These are phyloP conservation scores for Synergus gifuensis DNA, from an alignment of 2,888 invertebrate species.

Conservation along the genomic window DNA sequence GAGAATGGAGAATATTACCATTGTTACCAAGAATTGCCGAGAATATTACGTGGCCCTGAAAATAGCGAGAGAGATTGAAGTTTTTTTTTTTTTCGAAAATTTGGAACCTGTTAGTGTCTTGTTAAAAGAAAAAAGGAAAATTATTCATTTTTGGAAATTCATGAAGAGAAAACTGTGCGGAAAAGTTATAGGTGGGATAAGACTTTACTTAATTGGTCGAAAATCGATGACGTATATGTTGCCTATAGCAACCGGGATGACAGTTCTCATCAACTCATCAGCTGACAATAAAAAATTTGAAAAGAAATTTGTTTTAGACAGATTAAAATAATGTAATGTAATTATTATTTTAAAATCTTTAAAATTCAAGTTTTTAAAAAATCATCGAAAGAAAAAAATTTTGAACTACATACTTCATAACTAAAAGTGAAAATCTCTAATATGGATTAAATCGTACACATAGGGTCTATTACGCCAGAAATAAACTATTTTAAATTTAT, in stretches of 20 bases:
- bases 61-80: no score
- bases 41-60: not conserved
- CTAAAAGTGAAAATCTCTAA: not conserved
- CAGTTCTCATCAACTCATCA: no score
- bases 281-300: no score
- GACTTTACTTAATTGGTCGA: not conserved
- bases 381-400: no score
- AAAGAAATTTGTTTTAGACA: no score
- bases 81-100: not conserved
- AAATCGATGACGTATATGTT: not conserved
- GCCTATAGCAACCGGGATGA: not conserved
- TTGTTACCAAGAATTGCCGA: not conserved
- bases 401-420: conserved; percentile 12
- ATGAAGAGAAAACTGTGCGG: not conserved
- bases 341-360: no score
- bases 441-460: not conserved
- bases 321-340: no score
- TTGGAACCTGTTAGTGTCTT: not conserved
- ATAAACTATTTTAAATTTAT: no score
- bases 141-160: not conserved
- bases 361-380: no score
- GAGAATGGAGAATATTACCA: not conserved
- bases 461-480: conserved; percentile 5
- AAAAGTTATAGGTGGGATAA: not conserved
- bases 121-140: not conserved